Evolutionary conservation across 2,888 invertebrate genomes (phyloP).

Genomic region (Eudasyphora cyanicolor): DNA sequence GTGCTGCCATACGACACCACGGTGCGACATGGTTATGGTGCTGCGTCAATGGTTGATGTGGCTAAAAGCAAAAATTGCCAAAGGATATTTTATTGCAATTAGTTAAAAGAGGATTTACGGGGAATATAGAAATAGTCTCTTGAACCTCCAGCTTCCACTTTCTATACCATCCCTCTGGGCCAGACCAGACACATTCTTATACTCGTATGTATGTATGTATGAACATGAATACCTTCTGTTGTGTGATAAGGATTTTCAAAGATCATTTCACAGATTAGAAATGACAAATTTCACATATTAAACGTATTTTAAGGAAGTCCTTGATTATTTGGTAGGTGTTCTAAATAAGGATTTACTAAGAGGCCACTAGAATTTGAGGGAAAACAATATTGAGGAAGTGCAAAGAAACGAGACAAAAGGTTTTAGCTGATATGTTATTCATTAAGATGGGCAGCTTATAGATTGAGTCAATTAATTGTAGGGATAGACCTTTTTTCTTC

Average conservation of each 20-base stretch:
- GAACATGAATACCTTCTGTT: neutral
- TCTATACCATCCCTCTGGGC: neutral
- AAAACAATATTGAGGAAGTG: too few relatives aligned
- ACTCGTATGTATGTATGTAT: neutral
- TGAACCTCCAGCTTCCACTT: too few relatives aligned
- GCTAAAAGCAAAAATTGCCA: conserved; percentile 45
- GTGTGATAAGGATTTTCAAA: conserved; percentile 2
- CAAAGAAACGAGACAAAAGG: too few relatives aligned
- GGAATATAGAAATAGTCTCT: neutral
- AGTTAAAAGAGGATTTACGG: conserved; percentile 42
- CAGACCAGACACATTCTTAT: neutral
- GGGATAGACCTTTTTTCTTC: too few relatives aligned
- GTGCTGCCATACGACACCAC: too few relatives aligned
- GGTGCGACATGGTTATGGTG: too few relatives aligned
- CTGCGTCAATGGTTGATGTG: too few relatives aligned
- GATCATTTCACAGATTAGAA: conserved; percentile 1
- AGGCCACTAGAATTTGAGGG: too few relatives aligned
- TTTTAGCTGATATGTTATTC: too few relatives aligned
- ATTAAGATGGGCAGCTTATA: too few relatives aligned
- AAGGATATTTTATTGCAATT: conserved; percentile 63
- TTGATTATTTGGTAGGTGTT: neutral
- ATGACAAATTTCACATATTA: conserved; percentile 21
- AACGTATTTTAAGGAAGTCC: neutral
- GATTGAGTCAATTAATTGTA: too few relatives aligned
- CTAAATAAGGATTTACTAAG: conserved; percentile 6